Base-by-base conservation (phyloP, 23 tunicate species). In the Botrylloides violaceus region DNA sequence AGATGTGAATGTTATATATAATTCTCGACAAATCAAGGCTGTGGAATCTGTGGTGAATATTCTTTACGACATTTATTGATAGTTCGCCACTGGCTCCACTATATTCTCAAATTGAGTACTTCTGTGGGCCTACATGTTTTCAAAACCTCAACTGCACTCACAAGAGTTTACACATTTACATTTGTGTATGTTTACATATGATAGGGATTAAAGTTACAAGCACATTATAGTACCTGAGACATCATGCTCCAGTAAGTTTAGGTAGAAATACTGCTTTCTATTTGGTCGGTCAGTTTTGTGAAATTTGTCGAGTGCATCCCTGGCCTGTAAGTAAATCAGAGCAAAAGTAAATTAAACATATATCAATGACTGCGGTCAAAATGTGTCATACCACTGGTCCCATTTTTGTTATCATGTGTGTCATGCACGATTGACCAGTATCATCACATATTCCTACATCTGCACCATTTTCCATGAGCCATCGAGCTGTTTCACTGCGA, bases 341-440 rank as follows among this genome's bases (percentile, higher is more conserved):
- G n/a, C n/a, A n/a, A n/a, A n/a, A n/a, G n/a, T n/a, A n/a, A n/a
- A n/a, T n/a, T 31, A 34, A 61, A 61, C 61, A 20, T 31, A 18
- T 31, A n/a, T 66, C 18, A 29, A n/a, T 1, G 66, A 20, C 24
- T 22, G 26, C 26, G 24, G 25, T 28, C 25, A 61, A 61, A 19
- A 61, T n/a, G n/a, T n/a, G n/a, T n/a, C n/a, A n/a, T 1, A 88
- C 96, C 81, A 88, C 96, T 24, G 96, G 96, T 2, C 78, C 96
- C 96, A 88, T 88, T n/a, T 82, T 88, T 28, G 81, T 88, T 12
- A 88, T 82, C 96, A 88, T 88, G 68, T 82, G 80, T 15, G 88
- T 88, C 85, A 88, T 88, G 56, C 96, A 88, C 20, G 70, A 70
- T 31, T 71, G 77, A 6, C 96, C 98, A 4, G 79, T 20, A 20